Percentiles rank a stretch among this genome's conserved stretches.
phyloP scores from a whole-genome alignment of 2,888 invertebrate species.

The Drosophila heteroneura region DNA sequence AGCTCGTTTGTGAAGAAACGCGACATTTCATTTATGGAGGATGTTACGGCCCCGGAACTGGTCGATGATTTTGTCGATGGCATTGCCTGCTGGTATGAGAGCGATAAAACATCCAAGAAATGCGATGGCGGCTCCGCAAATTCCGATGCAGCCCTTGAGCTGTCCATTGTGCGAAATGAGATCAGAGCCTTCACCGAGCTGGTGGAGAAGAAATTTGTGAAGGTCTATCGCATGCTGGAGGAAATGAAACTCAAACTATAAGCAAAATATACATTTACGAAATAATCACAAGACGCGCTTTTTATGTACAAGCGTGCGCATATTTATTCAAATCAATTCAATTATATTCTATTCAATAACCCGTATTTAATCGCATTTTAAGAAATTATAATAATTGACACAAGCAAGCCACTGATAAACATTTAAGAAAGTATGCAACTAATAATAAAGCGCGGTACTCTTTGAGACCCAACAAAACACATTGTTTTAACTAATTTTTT shows the following conservation, averaged over 20 bases:
- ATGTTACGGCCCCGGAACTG: constrained; percentile 80
- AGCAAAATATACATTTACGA: constrained; percentile 10
- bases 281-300: constrained; percentile 35
- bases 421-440: constrained; percentile 46
- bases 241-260: constrained; percentile 82
- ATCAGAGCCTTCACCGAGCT: constrained; percentile 82
- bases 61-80: constrained; percentile 84
- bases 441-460: constrained; percentile 61
- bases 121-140: constrained; percentile 64
- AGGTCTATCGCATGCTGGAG: constrained; percentile 82
- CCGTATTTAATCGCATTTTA: constrained; percentile 47
- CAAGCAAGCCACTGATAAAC: constrained; percentile 62
- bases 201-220: constrained; percentile 82
- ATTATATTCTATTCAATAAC: constrained; percentile 30
- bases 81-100: constrained; percentile 84
- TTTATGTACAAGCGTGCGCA: constrained; percentile 20
- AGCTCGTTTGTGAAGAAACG: constrained; percentile 82
- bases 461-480: constrained; percentile 35
- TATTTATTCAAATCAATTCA: constrained; percentile 27
- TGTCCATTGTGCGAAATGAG: constrained; percentile 83
- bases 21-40: constrained; percentile 83
- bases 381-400: constrained; percentile 55
- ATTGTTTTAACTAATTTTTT: background rate
- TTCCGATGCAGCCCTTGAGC: constrained; percentile 80
- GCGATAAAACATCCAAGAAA: constrained; percentile 75